Conservation (phyloP, 1,140 invertebrate species). For the Scylla paramamosain region DNA sequence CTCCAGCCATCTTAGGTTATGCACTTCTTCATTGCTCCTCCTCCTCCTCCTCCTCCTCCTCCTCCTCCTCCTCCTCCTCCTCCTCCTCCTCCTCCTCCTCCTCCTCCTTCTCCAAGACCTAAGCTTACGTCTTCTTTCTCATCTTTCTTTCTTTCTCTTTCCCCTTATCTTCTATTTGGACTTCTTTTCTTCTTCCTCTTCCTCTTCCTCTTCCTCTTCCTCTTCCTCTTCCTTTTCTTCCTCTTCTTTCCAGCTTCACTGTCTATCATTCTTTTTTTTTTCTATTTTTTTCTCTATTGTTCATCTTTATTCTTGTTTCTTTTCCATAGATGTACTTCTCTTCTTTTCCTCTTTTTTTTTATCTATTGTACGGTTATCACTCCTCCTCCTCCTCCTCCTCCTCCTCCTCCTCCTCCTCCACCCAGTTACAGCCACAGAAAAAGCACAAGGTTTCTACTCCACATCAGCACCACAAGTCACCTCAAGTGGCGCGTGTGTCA, state of each 20-base stretch:
- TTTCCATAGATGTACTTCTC: neutral
- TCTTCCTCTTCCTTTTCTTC: neutral
- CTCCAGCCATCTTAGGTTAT: too few relatives aligned
- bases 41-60: neutral
- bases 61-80: neutral
- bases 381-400: conserved; percentile 1
- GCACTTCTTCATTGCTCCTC: too few relatives aligned
- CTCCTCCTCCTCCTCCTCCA: neutral
- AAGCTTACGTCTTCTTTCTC: neutral
- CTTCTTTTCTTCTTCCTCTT: neutral
- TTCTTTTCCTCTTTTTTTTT: neutral
- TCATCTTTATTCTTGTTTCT: neutral
- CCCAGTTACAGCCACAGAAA: neutral
- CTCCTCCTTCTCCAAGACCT: neutral
- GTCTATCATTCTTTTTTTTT: neutral
- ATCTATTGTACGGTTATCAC: too few relatives aligned
- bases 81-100: neutral
- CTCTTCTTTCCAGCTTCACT: neutral
- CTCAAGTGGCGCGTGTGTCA: neutral
- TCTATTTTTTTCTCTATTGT: neutral
- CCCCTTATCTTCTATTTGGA: neutral
- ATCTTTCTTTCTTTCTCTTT: neutral
- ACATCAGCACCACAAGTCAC: neutral
- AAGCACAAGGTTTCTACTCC: neutral
- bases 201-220: neutral